Conservation (phyloP, 92 coral and sea anemone species). For the Zoanthus gigantus region DNA sequence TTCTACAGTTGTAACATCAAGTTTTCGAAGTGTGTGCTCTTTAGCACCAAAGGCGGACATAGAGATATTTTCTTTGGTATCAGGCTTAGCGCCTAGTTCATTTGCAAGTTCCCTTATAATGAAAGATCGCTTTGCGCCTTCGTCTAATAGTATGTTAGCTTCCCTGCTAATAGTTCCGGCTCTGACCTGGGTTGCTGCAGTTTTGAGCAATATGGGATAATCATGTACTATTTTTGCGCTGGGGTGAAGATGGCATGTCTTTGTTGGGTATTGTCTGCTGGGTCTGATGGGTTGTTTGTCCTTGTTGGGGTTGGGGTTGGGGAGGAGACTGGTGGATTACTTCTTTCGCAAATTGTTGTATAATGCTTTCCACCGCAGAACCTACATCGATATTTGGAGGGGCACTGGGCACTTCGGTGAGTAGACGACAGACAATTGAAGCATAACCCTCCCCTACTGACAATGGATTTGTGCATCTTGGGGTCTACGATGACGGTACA, state of each 20-base stretch:
- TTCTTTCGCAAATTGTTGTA: slow-evolving; percentile 35
- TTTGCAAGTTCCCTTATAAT: slow-evolving; percentile 43
- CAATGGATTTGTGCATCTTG: background rate
- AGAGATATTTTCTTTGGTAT: slow-evolving; percentile 30
- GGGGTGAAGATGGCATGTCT: slow-evolving; percentile 34
- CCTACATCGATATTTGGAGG: slow-evolving; percentile 37
- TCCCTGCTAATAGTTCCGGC: slow-evolving; percentile 9
- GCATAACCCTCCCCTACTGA: slow-evolving; percentile 1
- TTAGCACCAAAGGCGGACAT: slow-evolving; percentile 62
- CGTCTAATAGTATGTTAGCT: slow-evolving; percentile 39
- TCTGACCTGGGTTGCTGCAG: slow-evolving; percentile 56
- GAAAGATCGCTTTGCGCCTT: too few relatives aligned
- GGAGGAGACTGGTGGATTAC: background rate
- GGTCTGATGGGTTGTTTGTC: slow-evolving; percentile 8
- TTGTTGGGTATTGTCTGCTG: background rate
- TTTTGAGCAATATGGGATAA: slow-evolving; percentile 43
- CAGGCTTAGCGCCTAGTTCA: slow-evolving; percentile 42
- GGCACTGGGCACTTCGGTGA: slow-evolving; percentile 36
- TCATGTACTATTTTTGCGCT: slow-evolving; percentile 19
- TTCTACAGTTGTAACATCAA: slow-evolving; percentile 43
- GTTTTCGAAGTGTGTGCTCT: slow-evolving; percentile 23
- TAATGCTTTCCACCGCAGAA: slow-evolving; percentile 37
- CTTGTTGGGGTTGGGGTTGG: slow-evolving; percentile 20
- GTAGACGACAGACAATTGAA: slow-evolving; percentile 31
- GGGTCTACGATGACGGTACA: slow-evolving; percentile 12